Base-by-base conservation (phyloP, 2,888 invertebrate genomes). In the Arrhopalites spinosus region DNA sequence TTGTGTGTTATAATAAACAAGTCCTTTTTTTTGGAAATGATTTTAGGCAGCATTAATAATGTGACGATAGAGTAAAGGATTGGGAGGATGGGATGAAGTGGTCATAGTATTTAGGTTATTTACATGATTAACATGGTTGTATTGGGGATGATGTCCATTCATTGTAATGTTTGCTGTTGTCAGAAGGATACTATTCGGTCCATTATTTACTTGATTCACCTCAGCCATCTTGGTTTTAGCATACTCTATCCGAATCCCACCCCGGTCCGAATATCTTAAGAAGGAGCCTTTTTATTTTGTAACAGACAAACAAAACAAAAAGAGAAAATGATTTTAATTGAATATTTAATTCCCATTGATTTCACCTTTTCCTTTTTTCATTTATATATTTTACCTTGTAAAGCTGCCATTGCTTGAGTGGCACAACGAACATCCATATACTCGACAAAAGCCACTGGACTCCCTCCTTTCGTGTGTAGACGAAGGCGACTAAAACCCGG, bases 161-260 rank as follows among this genome's bases (percentile, higher is more conserved):
- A 83, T 77, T 70, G 83, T 81, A 75, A 81, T 81, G 78, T 81
- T 81, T 78, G 79, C 79, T 72, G 83, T 79, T 53, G 81, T 77
- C 50, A 83, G 73, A 61, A 82, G 81, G 78, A 83, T 80, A 75
- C 81, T 81, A 74, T 77, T 79, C 74, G 82, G 81, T 53, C 75
- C 75, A 71, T 73, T 75, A 56, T 36, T 69, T 50, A 53, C 53
- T 73, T 80, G 80, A 77, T 81, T 82, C 77, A 90, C 89, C 88
- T 93, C 93, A 86, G 95, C 94, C 96, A 98, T 96, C 91, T 97
- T 97, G 88, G 94, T 95, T 90, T 96, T 95, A 87, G 98, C 98
- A 90, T 93, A 98, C 90, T 98, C 98, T 88, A 98, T 96, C 87
- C 97, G 93, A 87, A 98, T 96, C 86, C 96, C 96, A 84, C 96